These are phyloP conservation scores for Thaleichthys pacificus DNA, from an alignment of 2,797 vertebrate genomes.

Conservation along the genomic window DNA sequence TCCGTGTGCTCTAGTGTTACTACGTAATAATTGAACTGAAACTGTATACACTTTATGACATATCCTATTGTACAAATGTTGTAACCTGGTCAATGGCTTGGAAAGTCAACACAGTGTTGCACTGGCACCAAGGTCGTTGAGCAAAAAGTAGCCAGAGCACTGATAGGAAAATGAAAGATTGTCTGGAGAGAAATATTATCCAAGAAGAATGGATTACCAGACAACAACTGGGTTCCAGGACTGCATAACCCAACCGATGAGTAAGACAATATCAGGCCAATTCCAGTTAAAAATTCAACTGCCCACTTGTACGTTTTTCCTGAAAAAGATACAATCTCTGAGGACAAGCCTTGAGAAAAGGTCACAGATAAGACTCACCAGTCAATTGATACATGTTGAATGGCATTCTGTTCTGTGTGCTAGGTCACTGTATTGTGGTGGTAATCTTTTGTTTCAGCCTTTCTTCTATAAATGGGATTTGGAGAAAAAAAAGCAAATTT, in stretches of 20 bases:
- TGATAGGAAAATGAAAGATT: slow-evolving; percentile 59
- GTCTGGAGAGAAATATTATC: slow-evolving; percentile 36
- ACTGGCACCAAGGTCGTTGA: slow-evolving; percentile 27
- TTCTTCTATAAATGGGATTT: slow-evolving; percentile 14
- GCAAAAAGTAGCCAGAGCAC: slow-evolving; percentile 26
- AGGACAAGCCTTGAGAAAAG: slow-evolving; percentile 60
- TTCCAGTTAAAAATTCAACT: slow-evolving; percentile 73
- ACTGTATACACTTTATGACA: background rate
- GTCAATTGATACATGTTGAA: slow-evolving; percentile 49
- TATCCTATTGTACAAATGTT: background rate
- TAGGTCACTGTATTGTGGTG: slow-evolving; percentile 22
- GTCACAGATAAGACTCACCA: slow-evolving; percentile 67
- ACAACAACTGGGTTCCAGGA: slow-evolving; percentile 57
- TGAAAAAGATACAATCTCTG: slow-evolving; percentile 69
- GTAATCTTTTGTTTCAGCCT: slow-evolving; percentile 39
- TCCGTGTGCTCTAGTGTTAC: too few species aligned
- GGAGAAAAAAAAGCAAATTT: slow-evolving; percentile 15
- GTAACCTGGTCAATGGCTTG: background rate
- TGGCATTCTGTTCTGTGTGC: slow-evolving; percentile 25
- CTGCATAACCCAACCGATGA: slow-evolving; percentile 53
- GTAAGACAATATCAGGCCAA: slow-evolving; percentile 75
- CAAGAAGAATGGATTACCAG: slow-evolving; percentile 48
- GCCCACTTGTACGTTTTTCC: slow-evolving; percentile 64
- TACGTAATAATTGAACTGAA: too few species aligned
- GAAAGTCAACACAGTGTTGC: background rate